A percentile compares a stretch with the other conserved stretches of the same genome.
Conservation (phyloP, 2,888 invertebrate genomes). For the Xylota sylvarum region DNA sequence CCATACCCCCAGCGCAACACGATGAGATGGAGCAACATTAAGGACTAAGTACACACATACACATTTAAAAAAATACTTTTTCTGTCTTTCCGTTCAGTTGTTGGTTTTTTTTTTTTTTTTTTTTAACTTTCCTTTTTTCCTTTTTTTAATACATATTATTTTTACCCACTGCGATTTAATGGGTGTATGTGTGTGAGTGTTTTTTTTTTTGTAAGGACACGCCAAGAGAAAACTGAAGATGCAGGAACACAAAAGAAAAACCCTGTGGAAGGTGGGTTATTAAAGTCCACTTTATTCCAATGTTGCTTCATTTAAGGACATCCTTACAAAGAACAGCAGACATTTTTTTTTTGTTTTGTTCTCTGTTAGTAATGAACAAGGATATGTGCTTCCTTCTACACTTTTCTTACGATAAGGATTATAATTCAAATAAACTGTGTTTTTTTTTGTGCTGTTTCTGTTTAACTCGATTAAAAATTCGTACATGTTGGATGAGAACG, state of each 20-base stretch:
- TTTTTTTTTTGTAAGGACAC: constrained; percentile 7
- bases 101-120: neutral
- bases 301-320: neutral
- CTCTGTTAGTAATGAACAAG: constrained; percentile 1
- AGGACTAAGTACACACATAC: constrained; percentile 9
- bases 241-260: neutral
- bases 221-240: neutral
- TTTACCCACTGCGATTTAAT: too few relatives aligned
- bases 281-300: constrained; percentile 40
- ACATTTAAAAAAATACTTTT: constrained; percentile 19
- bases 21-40: neutral
- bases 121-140: neutral
- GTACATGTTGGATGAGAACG: constrained; percentile 14
- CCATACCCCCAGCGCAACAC: neutral
- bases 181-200: too few relatives aligned
- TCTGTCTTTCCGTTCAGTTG: constrained; percentile 4
- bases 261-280: constrained; percentile 8
- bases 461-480: constrained; percentile 63
- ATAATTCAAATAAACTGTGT: constrained; percentile 49
- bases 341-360: neutral
- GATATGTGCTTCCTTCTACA: neutral
- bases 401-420: constrained; percentile 34
- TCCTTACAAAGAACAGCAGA: neutral
- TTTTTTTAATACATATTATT: too few relatives aligned
- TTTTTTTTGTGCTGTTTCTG: constrained; percentile 17